Percentiles rank a stretch among this genome's conserved stretches.
Conservation (phyloP, 1,140 invertebrate genomes). For the Calliopsis andreniformis region DNA sequence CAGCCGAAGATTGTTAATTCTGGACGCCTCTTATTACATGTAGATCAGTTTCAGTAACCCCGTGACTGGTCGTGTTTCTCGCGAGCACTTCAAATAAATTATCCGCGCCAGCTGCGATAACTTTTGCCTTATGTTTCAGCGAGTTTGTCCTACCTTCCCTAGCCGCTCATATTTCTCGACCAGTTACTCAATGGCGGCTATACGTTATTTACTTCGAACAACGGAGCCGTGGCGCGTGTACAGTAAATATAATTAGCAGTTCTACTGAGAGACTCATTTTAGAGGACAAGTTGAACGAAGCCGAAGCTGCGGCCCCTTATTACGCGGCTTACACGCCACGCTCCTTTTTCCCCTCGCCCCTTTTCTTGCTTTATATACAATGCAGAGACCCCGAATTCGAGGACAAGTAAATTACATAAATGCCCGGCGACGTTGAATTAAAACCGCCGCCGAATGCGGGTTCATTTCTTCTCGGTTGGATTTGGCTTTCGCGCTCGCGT, state of each 20-base stretch:
- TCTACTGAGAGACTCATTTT: constrained; percentile 55
- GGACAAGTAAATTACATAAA: constrained; percentile 27
- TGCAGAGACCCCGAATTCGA: neutral
- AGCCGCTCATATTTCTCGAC: constrained; percentile 36
- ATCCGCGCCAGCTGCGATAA: constrained; percentile 14
- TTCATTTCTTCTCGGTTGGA: constrained; percentile 15
- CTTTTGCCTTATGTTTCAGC: neutral
- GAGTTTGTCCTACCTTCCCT: constrained; percentile 20
- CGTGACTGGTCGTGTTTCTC: constrained; percentile 17
- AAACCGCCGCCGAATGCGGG: neutral
- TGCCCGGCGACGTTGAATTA: neutral
- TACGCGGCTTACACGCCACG: constrained; percentile 19
- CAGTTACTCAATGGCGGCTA: constrained; percentile 16
- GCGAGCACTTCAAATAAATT: constrained; percentile 36
- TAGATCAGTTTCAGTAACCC: no score
- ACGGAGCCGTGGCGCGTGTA: constrained; percentile 19
- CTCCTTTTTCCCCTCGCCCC: no score
- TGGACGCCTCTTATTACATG: neutral
- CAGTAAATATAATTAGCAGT: constrained; percentile 58
- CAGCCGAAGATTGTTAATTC: no score
- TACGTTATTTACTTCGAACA: constrained; percentile 48
- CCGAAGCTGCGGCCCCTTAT: constrained; percentile 31
- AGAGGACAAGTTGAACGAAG: constrained; percentile 33
- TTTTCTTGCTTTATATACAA: no score
- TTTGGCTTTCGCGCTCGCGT: neutral